Evolutionary conservation across 2,113 vertebrate species (phyloP), one percentile per base, ranked within the genome.

Genomic region (Pachycephala philippinensis): DNA sequence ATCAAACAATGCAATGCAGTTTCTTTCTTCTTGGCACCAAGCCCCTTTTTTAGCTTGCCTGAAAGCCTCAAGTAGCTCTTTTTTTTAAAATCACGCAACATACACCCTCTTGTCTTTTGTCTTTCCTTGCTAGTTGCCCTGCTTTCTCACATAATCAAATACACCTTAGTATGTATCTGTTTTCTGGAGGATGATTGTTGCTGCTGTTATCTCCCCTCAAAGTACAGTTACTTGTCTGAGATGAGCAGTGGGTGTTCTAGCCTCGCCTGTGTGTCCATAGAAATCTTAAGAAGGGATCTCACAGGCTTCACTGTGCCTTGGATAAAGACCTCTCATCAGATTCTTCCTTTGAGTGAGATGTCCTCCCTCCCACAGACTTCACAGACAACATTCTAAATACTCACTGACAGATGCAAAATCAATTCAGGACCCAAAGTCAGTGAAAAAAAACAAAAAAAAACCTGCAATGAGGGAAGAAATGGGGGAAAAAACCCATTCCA

Each of bases 401-500:
- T 85, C 50, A 49, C 18, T 52, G 40, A 16, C 37, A 84, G 44
- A 18, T 49, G 61, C 18, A 84, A 88, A 85, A 90, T n/a, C 1
- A 0, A 72, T 68, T 88, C 37, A 61, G 59, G 12, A 61, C 5
- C 8, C 20, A 31, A 84, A 68, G 22, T 23, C n/a, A 33, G 13
- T 50, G 37, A 60, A 50, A 28, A 88, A 27, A 87, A 70, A 70
- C 35, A 54, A 75, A 35, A 49, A 50, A 59, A 35, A n/a, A n/a
- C n/a, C 5, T 50, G 14, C 40, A 49, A 19, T 63, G 6, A 76
- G 35, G 53, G 1, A 64, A 75, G 30, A 78, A 78, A 63, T 54
- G 16, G 7, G 7, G 31, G 5, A 3, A 23, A 37, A 27, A 21
- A 37, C 7, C 9, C 0, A 30, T 37, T 68, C 1, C 10, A 63